These are phyloP conservation scores for Lucilia sericata DNA, from an alignment of 1,140 invertebrate genomes.

Conservation along the genomic window DNA sequence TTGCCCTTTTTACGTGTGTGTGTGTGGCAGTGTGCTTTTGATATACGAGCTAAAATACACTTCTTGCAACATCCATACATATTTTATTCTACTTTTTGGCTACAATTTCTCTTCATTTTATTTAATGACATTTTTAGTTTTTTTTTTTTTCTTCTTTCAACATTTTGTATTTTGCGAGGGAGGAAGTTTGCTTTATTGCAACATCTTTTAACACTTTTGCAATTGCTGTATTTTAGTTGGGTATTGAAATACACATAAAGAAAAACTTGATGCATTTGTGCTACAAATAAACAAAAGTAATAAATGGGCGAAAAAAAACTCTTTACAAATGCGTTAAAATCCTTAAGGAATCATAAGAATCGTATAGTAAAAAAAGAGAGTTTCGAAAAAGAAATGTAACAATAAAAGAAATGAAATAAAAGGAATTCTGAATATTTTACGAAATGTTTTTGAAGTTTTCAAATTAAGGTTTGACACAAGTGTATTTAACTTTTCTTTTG, in stretches of 20 bases:
- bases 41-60: no score
- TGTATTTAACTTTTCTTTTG: slow-evolving; percentile 1
- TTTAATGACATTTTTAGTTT: not conserved
- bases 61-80: not conserved
- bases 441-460: slow-evolving; percentile 1
- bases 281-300: not conserved
- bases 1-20: not conserved
- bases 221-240: not conserved
- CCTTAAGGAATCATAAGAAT: not conserved
- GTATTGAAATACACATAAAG: not conserved
- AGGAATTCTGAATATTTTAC: not conserved
- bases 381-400: not conserved
- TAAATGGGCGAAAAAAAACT: not conserved
- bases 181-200: not conserved
- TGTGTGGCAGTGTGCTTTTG: no score
- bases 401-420: not conserved
- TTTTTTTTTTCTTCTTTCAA: no score
- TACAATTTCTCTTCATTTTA: slow-evolving; percentile 2
- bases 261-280: not conserved
- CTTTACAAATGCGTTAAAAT: not conserved
- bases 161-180: not conserved
- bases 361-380: not conserved
- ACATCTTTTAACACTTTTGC: slow-evolving; percentile 6
- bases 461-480: not conserved
- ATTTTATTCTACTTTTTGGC: not conserved